A percentile compares a stretch with the other conserved stretches of the same genome.
Evolutionary conservation across 1,140 invertebrate species (phyloP).

Genomic region (Pseudomyrmex pallidus): DNA sequence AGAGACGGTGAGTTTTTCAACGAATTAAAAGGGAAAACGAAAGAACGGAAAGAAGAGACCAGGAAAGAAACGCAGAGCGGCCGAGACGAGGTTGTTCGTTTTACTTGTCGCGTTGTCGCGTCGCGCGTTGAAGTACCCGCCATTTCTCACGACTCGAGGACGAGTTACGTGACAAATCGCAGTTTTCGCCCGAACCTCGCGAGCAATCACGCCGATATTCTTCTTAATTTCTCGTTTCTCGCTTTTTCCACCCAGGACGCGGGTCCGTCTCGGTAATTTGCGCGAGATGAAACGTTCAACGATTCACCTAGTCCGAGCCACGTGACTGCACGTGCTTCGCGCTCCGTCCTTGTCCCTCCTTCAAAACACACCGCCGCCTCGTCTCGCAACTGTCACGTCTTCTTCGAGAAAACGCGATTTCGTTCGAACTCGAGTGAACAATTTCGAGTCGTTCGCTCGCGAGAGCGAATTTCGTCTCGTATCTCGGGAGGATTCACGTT

Average conservation of each 20-base stretch:
- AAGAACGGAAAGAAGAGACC: too few species aligned
- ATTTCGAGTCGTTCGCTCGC: background rate
- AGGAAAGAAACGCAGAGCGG: too few species aligned
- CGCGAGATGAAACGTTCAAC: constrained; percentile 25
- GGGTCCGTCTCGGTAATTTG: background rate
- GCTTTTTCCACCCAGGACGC: background rate
- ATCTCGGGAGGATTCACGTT: too few species aligned
- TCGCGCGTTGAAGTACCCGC: background rate
- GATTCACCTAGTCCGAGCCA: constrained; percentile 69
- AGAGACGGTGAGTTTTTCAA: too few species aligned
- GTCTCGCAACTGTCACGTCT: background rate
- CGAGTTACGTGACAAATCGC: background rate
- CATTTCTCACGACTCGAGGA: background rate
- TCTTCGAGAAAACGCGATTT: background rate
- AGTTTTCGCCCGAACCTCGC: background rate
- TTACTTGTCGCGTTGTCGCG: background rate
- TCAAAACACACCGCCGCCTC: background rate
- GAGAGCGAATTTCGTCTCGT: too few species aligned
- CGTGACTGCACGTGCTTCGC: constrained; percentile 83
- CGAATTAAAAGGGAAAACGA: too few species aligned
- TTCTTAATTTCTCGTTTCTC: background rate
- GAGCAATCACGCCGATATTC: background rate
- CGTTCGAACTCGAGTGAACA: background rate
- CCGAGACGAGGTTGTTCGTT: too few species aligned
- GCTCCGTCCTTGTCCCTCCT: constrained; percentile 55